Evolutionary conservation across 1,140 invertebrate genomes (phyloP), one percentile per base, ranked within the genome.

Genomic region (Coenobita brevimanus): DNA sequence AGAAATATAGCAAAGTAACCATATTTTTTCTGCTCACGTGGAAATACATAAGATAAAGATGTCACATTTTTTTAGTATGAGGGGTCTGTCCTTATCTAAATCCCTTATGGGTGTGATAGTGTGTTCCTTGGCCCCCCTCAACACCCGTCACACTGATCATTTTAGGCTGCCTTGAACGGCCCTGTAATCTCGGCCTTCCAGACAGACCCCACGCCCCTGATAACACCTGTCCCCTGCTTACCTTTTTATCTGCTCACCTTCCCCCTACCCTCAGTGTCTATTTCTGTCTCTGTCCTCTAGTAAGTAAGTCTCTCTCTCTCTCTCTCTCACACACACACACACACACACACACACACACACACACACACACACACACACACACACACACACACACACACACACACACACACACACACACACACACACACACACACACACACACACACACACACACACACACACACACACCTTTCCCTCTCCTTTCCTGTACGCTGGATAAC

Each of bases 331-430:
- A 57, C 54, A 57, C 54, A n/a, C 54, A 57, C 54, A 57, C 54
- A 57, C 54, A 57, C 54, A n/a, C 54, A 57, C 54, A 57, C 54
- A 46, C 33, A 41, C 36, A 75, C 71, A 46, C 71, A 41, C 36
- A 75, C 71, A 46, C 71, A 41, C 36, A 38, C 71, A 46, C 71
- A 41, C 36, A 75, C 33, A 75, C 71, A 75, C 71, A 75, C 71
- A 75, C 36, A 79, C n/a, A 79, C 46, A 75, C 71, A 75, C 71
- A 41, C 36, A 41, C 71, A 75, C 71, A 71, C 27, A 38, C 27
- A 71, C 27, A 75, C 13, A 75, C 36, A 43, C 13, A 41, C 36
- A 46, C 36, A 75, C 36, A 38, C 21, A 75, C 36, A 75, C n/a
- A 75, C 10, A 75, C 1, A 46, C n/a, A 75, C 36, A 75, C 36